Base-by-base conservation (phyloP, 2,113 vertebrate genomes). In the Phocoena sinus region DNA sequence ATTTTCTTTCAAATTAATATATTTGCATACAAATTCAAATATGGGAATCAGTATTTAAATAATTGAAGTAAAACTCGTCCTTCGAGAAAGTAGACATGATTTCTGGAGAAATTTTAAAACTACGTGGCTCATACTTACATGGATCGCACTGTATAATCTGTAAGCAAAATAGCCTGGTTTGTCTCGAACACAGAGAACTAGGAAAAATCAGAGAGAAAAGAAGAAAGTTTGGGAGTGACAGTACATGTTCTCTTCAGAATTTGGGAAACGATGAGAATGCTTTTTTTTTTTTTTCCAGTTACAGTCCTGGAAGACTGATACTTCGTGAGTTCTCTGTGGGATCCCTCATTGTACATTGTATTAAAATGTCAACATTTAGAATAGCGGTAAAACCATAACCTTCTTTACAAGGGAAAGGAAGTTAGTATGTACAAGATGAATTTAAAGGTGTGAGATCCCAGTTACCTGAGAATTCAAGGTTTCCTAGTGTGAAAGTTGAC, bases 141-240 rank as follows among this genome's bases (percentile, higher is more conserved):
- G 98, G 76, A 99, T 99, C 94, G 99, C 99, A 70, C 31, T 98
- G 26, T 99, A 77, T 84, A 99, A 97, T 77, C 98, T 98, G 70
- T 98, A 99, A 63, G 99, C 98, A 96, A 99, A 99, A 96, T 99
- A 99, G 77, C 98, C 98, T 70, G 99, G 97, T 95, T 99, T 99
- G 97, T 99, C 99, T 95, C 98, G 98, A 91, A 98, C 77, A 89
- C 99, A 99, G 70, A 98, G 98, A 96, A 99, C 99, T 99, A 94
- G 60, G n/a, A 97, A 67, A 94, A 76, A 98, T 79, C 41, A 97
- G 21, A 97, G 13, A 96, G 17, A 95, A 50, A 96, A 97, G 26
- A 96, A 73, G 23, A 50, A n/a, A 79, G 20, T 83, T 97, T 94
- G 3, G 82, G 2, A 83, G 38, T 88, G 26, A 73, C 1, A 50